Evolutionary conservation across 2,113 vertebrate species (phyloP), one percentile per base, ranked within the genome.

Genomic region (Delphinus delphis): DNA sequence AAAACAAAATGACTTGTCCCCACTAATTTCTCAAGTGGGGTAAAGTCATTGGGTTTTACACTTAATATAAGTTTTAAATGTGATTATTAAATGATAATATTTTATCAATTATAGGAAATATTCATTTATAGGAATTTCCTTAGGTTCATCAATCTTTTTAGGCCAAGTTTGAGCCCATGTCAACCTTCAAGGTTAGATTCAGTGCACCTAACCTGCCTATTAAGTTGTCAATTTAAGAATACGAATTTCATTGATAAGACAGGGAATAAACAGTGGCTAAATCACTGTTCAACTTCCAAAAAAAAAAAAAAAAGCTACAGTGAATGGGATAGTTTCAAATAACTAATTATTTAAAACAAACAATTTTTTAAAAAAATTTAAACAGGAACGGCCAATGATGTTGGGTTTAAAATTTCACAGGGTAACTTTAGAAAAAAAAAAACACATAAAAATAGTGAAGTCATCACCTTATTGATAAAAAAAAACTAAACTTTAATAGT

Each of bases 401-500:
- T 7, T 71, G 74, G 95, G 96, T 97, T 98, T 98, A 98, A 98
- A 98, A 96, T 97, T 98, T 98, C 95, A 98, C 90, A 98, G 97
- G 94, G 98, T 77, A 95, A 92, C n/a, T 50, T 95, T 97, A 83
- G 92, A 98, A 33, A 79, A 77, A 97, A 90, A 81, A 97, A 97
- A 97, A 96, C 89, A 98, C 98, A 36, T 96, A 98, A 92, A 98
- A 98, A 99, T 98, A 99, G 98, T 98, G 95, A 99, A 98, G 96
- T 98, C 98, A 98, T 98, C 97, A 98, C 98, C 98, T 98, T 98
- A 98, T 11, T 97, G 97, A 98, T 96, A 44, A 98, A 97, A 97
- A 97, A 97, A 97, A 98, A 96, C 98, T 97, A 98, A 98, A 98
- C 98, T 99, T 99, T 98, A 99, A 99, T 99, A 98, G 98, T 98